These are phyloP conservation scores for Pinctada fucata DNA, from an alignment of 2,888 invertebrate species.

Conservation along the genomic window DNA sequence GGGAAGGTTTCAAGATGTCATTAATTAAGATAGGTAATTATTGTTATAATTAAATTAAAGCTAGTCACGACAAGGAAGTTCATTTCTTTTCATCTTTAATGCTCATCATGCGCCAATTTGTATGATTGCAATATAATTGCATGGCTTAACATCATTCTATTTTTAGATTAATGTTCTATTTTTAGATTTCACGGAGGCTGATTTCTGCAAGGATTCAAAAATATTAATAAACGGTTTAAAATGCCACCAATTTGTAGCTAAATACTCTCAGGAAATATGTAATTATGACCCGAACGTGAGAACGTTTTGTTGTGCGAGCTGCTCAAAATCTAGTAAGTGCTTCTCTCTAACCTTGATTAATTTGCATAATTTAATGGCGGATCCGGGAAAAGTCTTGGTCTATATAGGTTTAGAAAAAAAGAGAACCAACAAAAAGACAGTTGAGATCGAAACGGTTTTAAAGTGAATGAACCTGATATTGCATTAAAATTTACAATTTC, in stretches of 20 bases:
- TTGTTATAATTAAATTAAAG: no score
- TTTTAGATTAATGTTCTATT: background rate
- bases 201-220: constrained; percentile 53
- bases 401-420: no score
- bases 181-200: constrained; percentile 55
- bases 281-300: constrained; percentile 37
- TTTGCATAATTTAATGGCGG: background rate
- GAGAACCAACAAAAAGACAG: no score
- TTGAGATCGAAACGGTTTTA: no score
- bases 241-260: constrained; percentile 37
- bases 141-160: background rate
- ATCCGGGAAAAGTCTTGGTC: no score
- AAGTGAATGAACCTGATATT: no score
- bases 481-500: no score
- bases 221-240: constrained; percentile 50
- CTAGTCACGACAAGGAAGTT: no score
- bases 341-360: background rate
- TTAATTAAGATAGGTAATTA: no score
- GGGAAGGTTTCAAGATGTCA: no score
- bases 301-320: constrained; percentile 41
- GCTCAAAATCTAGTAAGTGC: constrained; percentile 33
- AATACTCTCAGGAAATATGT: constrained; percentile 35
- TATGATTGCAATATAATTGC: constrained; percentile 1
- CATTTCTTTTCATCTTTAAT: no score
- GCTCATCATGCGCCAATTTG: no score